Evolutionary conservation across 2,113 vertebrate genomes (phyloP), one percentile per base, ranked within the genome.

Genomic region (Pedetes capensis): DNA sequence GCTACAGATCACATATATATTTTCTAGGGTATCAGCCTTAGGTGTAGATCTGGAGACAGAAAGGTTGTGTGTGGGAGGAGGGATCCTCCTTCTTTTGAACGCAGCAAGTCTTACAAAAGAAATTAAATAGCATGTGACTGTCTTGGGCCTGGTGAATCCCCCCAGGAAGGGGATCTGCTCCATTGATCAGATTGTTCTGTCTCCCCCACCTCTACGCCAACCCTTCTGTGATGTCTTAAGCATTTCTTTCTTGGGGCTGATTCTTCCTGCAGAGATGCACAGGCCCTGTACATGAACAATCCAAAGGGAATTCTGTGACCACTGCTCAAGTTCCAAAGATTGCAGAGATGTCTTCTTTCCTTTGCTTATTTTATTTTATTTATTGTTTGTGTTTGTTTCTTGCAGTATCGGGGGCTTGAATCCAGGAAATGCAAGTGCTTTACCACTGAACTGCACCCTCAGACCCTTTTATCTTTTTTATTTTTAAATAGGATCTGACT

Each of bases 171-270:
- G 27, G 72, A 66, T 49, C 37, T 3, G 1, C 34, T 13, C 34
- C 3, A 9, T 25, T 23, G 1, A 2, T 32, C 7, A 37, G 7
- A 0, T 61, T 51, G 3, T 0, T 29, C 11, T 64, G 20, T 66
- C 39, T 69, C 68, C 20, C 25, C 57, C 16, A 51, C 20, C 74
- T 68, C 18, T 27, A 0, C 37, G 29, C 22, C 61, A 87, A 0
- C 22, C 14, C 47, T 94, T n/a, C 47, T 32, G 0, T 29, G 20
- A 14, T 39, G 20, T 47, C 42, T 61, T 25, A 68, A 44, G 25
- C 34, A 32, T 66, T 86, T 89, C 32, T 55, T 53, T 80, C 23
- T 82, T 59, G 12, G n/a, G 22, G 5, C 51, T 55, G 6, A 42
- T 76, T 87, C 10, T 71, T 80, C 8, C 23, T 34, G 53, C 20